Base-by-base conservation (phyloP, 2,888 invertebrate genomes). In the Leptopterna dolabrata region DNA sequence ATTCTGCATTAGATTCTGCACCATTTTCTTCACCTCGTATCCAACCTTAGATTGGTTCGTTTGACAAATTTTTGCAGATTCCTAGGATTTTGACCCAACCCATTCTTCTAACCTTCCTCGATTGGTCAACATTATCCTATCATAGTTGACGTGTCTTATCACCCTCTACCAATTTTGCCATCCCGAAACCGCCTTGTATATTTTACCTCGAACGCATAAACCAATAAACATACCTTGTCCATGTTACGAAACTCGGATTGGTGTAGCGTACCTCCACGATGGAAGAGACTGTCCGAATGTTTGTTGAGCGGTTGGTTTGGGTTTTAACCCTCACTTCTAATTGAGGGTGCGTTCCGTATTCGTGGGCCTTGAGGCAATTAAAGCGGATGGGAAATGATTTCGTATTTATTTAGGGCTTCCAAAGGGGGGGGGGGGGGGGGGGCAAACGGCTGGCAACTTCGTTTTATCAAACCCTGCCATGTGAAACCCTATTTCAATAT, bases 241-340 rank as follows among this genome's bases (percentile, higher is more conserved):
- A 7, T 36, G 36, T 36, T 36, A 36, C 7, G 36, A 7, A 36
- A 36, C 36, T 7, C 36, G 36, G 2, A 4, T 36, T 36, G 51
- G n/a, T n/a, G 51, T n/a, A 51, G n/a, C 51, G 6, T 11, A 51
- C 16, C 63, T 63, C 24, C 19, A 24, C 27, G 24, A 19, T 63
- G 63, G 63, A 63, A 19, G n/a, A 19, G 24, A 63, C 63, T 63
- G 63, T 63, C 63, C 63, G 24, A 24, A 24, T 63, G 63, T 63
- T 63, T 63, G 63, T 63, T 24, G 63, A 63, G 63, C 63, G n/a
- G 4, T n/a, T 51, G 63, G 63, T 24, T 63, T 63, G 24, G 24
- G 63, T 63, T 63, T 63, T 63, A 63, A 63, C 63, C 63, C 63
- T 24, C 24, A 63, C 63, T 63, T 63, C 63, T 63, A 63, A 63